Conservation (phyloP, 1,140 invertebrate species). For the Neelides sp. region DNA sequence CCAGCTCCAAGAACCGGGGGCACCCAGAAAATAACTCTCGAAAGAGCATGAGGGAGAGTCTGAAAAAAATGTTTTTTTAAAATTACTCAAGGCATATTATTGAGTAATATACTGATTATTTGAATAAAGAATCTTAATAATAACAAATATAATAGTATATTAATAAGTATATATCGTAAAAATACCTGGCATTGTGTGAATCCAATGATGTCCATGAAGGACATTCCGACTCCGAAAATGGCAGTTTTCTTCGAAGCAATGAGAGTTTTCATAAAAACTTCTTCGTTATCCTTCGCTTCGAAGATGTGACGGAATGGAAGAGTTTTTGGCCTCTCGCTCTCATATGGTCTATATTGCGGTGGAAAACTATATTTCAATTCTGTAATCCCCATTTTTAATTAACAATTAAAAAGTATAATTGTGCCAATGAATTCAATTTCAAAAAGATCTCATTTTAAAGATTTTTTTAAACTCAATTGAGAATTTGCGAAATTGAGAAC, state of each 20-base stretch:
- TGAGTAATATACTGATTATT: no score
- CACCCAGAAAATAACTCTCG: conserved; percentile 1
- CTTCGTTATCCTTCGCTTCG: conserved; percentile 20
- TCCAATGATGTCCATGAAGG: conserved; percentile 7
- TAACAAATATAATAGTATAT: not conserved
- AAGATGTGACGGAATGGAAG: conserved; percentile 8
- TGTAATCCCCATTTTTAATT: no score
- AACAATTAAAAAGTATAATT: no score
- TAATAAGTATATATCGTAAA: not conserved
- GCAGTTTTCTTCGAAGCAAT: conserved; percentile 13
- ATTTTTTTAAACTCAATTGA: no score
- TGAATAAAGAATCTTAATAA: not conserved
- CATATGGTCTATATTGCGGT: not conserved
- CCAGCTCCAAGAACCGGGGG: conserved; percentile 17
- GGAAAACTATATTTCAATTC: no score
- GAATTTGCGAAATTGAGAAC: no score
- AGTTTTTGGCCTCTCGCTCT: not conserved
- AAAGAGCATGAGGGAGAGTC: conserved; percentile 3
- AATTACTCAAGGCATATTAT: no score
- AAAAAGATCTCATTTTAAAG: no score
- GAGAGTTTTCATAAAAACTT: conserved; percentile 11
- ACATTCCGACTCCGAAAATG: not conserved
- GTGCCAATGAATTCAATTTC: no score
- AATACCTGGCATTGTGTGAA: conserved; percentile 2
- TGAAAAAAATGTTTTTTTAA: no score